Percentiles rank a stretch among this genome's conserved stretches.
These are phyloP conservation scores for Coenobita brevimanus DNA, from an alignment of 1,140 invertebrate genomes.

Conservation along the genomic window DNA sequence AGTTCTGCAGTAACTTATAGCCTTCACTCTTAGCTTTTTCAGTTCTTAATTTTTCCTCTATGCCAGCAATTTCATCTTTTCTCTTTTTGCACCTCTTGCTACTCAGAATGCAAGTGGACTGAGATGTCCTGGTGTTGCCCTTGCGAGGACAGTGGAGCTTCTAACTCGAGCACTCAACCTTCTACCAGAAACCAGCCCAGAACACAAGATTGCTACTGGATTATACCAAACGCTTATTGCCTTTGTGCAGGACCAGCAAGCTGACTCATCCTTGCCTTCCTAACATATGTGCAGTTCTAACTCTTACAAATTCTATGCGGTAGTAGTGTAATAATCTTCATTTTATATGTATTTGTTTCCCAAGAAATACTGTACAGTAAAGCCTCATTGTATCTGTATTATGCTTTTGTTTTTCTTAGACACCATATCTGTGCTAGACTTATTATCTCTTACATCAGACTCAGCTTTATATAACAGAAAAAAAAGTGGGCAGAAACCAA, in stretches of 20 bases:
- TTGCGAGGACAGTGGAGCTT: conserved; percentile 27
- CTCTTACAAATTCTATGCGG: too few species aligned
- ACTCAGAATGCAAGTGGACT: conserved; percentile 34
- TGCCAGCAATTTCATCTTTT: neutral
- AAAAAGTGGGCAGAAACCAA: too few species aligned
- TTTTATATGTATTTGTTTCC: too few species aligned
- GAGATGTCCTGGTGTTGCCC: conserved; percentile 30
- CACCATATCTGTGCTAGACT: too few species aligned
- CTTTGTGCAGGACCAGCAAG: conserved; percentile 24
- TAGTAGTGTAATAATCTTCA: too few species aligned
- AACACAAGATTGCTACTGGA: conserved; percentile 46
- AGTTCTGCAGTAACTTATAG: too few species aligned
- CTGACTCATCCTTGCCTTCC: neutral
- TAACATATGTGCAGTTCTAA: too few species aligned
- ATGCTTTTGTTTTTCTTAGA: too few species aligned
- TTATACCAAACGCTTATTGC: conserved; percentile 34
- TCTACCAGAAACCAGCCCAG: conserved; percentile 31
- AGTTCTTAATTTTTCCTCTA: neutral
- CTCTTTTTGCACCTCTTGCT: neutral
- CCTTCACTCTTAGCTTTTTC: neutral
- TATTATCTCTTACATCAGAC: too few species aligned
- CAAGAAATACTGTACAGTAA: too few species aligned
- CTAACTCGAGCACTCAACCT: conserved; percentile 39
- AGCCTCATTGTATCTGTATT: too few species aligned
- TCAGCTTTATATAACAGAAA: too few species aligned